These are phyloP conservation scores for Amblyopsis hoosieri DNA, from an alignment of 2,797 vertebrate genomes.

Conservation along the genomic window DNA sequence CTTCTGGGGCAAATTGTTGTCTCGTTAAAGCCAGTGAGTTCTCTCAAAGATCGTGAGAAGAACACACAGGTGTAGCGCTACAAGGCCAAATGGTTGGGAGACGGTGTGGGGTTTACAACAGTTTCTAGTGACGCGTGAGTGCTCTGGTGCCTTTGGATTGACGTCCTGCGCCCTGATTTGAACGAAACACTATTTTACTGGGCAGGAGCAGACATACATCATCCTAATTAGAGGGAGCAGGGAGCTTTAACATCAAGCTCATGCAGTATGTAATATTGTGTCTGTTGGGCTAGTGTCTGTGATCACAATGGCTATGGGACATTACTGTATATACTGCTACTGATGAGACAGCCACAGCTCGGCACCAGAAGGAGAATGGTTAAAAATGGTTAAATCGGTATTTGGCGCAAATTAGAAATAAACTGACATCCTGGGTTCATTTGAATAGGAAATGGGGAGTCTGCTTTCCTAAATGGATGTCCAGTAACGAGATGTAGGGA, in stretches of 20 bases:
- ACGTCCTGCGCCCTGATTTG: conserved; percentile 22
- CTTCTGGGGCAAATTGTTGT: conserved; percentile 23
- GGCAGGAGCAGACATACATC: neutral
- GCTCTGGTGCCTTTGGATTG: conserved; percentile 12
- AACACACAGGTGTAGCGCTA: conserved; percentile 49
- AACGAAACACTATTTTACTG: conserved; percentile 4
- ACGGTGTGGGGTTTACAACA: conserved; percentile 32
- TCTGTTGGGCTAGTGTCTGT: too few species aligned
- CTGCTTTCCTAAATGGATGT: neutral
- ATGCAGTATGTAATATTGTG: conserved; percentile 2
- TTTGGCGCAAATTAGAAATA: neutral
- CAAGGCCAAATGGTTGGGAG: conserved; percentile 62
- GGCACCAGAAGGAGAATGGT: too few species aligned
- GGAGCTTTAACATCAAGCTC: conserved; percentile 10
- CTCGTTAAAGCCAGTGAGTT: conserved; percentile 26
- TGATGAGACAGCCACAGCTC: too few species aligned
- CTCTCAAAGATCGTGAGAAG: conserved; percentile 38
- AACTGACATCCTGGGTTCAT: conserved; percentile 4
- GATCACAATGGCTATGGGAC: neutral
- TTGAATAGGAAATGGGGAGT: too few species aligned
- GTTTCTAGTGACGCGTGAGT: conserved; percentile 17
- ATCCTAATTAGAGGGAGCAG: neutral
- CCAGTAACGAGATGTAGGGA: conserved; percentile 24
- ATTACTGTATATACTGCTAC: too few species aligned
- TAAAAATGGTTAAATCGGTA: neutral